A percentile compares a stretch with the other conserved stretches of the same genome.
Conservation (phyloP, 2,888 invertebrate species). For the Cephus rjabovi region DNA sequence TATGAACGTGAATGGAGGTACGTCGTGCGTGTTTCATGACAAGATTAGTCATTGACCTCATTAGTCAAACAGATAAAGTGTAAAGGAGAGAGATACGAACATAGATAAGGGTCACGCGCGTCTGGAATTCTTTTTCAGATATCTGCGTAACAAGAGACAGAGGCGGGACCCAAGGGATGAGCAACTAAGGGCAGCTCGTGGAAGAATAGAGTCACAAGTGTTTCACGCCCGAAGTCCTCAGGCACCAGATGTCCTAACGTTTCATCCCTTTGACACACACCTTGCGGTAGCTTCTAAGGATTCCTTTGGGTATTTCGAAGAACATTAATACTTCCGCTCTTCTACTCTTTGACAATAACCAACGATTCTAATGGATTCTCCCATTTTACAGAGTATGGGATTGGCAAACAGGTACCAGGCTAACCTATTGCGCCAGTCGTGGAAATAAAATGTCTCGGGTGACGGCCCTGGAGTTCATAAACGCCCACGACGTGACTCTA, state of each 20-base stretch:
- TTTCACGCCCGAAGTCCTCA: constrained; percentile 85
- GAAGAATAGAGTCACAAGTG: constrained; percentile 83
- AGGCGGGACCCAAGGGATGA: constrained; percentile 75
- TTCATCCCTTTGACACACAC: constrained; percentile 92
- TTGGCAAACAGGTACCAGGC: constrained; percentile 81
- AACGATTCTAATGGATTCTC: background rate
- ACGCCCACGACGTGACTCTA: constrained; percentile 84
- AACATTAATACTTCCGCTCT: background rate
- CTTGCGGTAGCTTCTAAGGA: constrained; percentile 89
- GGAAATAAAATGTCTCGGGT: constrained; percentile 72
- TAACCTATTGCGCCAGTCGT: constrained; percentile 73
- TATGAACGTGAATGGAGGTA: constrained; percentile 81
- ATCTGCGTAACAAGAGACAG: constrained; percentile 77
- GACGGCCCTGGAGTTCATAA: constrained; percentile 86
- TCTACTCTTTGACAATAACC: background rate
- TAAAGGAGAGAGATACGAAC: background rate
- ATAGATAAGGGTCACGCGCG: background rate
- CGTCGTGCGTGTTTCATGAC: background rate
- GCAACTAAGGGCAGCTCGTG: constrained; percentile 69
- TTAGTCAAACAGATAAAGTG: background rate
- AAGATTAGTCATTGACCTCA: background rate
- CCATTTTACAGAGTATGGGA: constrained; percentile 77
- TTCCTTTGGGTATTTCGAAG: constrained; percentile 75
- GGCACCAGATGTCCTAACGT: constrained; percentile 81
- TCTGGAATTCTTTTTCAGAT: constrained; percentile 51